Percentiles rank a stretch among this genome's conserved stretches.
Evolutionary conservation across 1,140 invertebrate genomes (phyloP).

Genomic region (Pemphigus obesinymphae): DNA sequence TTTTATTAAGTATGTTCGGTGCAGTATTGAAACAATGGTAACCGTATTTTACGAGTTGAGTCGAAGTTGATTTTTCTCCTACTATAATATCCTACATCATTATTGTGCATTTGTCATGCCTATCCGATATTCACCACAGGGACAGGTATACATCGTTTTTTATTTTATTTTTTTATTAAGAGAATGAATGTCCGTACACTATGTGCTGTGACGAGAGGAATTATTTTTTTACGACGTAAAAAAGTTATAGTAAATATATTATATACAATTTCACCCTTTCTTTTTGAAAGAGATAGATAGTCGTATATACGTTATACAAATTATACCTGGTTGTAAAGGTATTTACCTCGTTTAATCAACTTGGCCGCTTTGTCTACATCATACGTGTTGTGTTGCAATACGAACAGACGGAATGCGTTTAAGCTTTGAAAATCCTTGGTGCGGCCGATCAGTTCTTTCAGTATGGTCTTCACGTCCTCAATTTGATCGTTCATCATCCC

Average conservation of each 20-base stretch:
- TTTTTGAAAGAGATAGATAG: too few species aligned
- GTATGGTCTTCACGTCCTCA: background rate
- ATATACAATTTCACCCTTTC: too few species aligned
- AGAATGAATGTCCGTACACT: background rate
- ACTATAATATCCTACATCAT: background rate
- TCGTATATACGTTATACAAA: too few species aligned
- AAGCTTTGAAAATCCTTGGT: conserved; percentile 13
- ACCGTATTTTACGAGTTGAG: background rate
- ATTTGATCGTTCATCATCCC: background rate
- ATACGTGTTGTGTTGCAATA: conserved; percentile 15
- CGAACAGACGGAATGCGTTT: conserved; percentile 23
- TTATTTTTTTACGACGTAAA: background rate
- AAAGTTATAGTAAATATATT: too few species aligned
- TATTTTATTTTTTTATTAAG: too few species aligned
- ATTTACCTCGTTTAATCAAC: conserved; percentile 16
- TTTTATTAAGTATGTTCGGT: background rate
- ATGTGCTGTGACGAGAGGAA: background rate
- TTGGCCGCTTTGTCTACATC: conserved; percentile 22
- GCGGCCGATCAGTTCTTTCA: conserved; percentile 17
- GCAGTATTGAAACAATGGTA: background rate
- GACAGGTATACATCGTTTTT: too few species aligned
- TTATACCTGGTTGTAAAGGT: too few species aligned
- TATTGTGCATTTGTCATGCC: background rate
- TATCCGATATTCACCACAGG: background rate
- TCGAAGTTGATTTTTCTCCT: background rate